Evolutionary conservation across 2,888 invertebrate species (phyloP).

Genomic region (Meiosimyza decipiens): DNA sequence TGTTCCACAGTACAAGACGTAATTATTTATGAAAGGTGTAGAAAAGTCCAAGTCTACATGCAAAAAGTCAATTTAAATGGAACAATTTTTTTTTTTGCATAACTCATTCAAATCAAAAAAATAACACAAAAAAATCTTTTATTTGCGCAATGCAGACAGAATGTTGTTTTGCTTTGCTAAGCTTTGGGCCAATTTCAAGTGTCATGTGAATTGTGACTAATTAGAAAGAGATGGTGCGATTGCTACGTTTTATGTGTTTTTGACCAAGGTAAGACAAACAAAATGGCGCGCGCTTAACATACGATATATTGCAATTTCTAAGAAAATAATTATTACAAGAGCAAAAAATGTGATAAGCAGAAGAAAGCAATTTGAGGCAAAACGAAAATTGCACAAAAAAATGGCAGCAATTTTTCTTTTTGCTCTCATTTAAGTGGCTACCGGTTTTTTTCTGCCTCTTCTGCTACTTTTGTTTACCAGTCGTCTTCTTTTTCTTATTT

Average conservation of each 20-base stretch:
- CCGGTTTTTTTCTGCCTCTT: slow-evolving; percentile 46
- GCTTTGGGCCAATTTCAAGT: slow-evolving; percentile 19
- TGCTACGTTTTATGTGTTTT: slow-evolving; percentile 6
- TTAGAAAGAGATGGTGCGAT: slow-evolving; percentile 32
- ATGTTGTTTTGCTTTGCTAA: neutral
- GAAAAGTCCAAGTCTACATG: slow-evolving; percentile 52
- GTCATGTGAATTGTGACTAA: slow-evolving; percentile 32
- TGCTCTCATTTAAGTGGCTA: slow-evolving; percentile 52
- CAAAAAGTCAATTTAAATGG: slow-evolving; percentile 53
- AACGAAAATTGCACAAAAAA: slow-evolving; percentile 37
- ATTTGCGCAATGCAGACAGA: slow-evolving; percentile 3
- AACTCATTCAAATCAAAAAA: neutral
- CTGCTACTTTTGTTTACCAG: slow-evolving; percentile 20
- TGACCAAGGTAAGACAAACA: slow-evolving; percentile 31
- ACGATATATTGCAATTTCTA: slow-evolving; percentile 50
- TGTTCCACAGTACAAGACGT: slow-evolving; percentile 20
- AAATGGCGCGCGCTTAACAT: slow-evolving; percentile 44
- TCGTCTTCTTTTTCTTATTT: neutral
- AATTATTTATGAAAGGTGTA: slow-evolving; percentile 49
- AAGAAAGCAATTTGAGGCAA: slow-evolving; percentile 28
- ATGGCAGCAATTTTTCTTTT: slow-evolving; percentile 35
- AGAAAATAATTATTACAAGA: slow-evolving; percentile 55
- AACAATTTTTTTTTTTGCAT: slow-evolving; percentile 19
- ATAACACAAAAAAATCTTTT: neutral
- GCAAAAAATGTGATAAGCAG: slow-evolving; percentile 34